Evolutionary conservation across 2,888 invertebrate genomes (phyloP).

Genomic region (Drymonia ruficornis): DNA sequence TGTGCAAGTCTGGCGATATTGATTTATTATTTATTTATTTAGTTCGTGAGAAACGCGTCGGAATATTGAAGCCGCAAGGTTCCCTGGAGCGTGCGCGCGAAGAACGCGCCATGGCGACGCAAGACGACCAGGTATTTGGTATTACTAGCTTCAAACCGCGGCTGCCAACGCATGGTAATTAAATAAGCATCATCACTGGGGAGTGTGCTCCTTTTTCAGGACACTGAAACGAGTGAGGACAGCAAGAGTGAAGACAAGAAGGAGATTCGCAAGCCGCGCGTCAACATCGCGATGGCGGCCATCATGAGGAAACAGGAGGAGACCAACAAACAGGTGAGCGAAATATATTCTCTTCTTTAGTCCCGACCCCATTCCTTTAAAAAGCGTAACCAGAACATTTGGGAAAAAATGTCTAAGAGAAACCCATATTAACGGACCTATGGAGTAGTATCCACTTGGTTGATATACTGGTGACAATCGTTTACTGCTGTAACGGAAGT

Average conservation of each 20-base stretch:
- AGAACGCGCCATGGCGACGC: constrained; percentile 80
- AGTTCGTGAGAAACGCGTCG: constrained; percentile 85
- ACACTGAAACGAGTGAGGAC: constrained; percentile 54
- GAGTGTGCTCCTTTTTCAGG: constrained; percentile 31
- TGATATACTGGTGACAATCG: too few relatives aligned
- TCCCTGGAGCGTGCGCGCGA: constrained; percentile 88
- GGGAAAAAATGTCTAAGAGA: too few relatives aligned
- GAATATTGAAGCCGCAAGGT: constrained; percentile 90
- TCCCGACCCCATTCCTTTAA: too few relatives aligned
- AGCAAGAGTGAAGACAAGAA: constrained; percentile 63
- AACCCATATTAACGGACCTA: too few relatives aligned
- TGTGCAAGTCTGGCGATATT: too few relatives aligned
- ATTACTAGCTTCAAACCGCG: too few relatives aligned
- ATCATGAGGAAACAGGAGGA: constrained; percentile 90
- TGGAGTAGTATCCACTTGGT: too few relatives aligned
- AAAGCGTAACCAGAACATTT: too few relatives aligned
- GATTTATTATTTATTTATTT: not conserved
- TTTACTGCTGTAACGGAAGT: too few relatives aligned
- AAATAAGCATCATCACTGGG: too few relatives aligned
- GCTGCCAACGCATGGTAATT: too few relatives aligned
- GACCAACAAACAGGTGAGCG: constrained; percentile 86
- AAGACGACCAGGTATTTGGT: constrained; percentile 48
- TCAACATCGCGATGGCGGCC: constrained; percentile 92
- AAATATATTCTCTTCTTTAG: too few relatives aligned
- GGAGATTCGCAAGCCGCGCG: constrained; percentile 84